These are phyloP conservation scores for Oceanodroma tethys DNA, from an alignment of 2,113 vertebrate genomes.

Conservation along the genomic window DNA sequence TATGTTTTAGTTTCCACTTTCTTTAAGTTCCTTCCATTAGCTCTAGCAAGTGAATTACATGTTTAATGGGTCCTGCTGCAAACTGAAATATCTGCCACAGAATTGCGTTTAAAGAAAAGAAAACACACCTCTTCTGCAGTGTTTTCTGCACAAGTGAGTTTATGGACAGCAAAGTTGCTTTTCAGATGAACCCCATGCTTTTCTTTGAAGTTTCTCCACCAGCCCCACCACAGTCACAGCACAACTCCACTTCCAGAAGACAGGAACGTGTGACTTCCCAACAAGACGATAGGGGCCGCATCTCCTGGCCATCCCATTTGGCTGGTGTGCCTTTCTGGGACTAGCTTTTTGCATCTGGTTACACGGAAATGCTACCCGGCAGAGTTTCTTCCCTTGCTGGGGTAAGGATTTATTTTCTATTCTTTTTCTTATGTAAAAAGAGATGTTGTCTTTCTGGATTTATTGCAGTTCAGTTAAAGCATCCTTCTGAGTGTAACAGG, in stretches of 20 bases:
- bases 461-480: not conserved
- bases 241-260: not conserved
- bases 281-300: rapidly evolving
- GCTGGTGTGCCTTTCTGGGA: not conserved
- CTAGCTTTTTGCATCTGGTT: not conserved
- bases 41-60: not conserved
- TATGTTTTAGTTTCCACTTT: not conserved
- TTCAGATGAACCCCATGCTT: not conserved
- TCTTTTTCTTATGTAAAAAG: not conserved
- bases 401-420: not conserved
- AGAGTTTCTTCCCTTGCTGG: not conserved
- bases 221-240: not conserved
- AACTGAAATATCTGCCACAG: not conserved
- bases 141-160: not conserved
- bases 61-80: not conserved
- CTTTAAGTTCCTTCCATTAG: not conserved
- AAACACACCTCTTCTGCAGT: not conserved
- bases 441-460: not conserved
- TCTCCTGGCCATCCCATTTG: rapidly evolving
- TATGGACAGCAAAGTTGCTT: not conserved
- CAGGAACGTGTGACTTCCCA: rapidly evolving
- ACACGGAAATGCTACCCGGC: not conserved
- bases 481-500: not conserved
- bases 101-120: not conserved
- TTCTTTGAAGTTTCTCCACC: not conserved